phyloP scores from a whole-genome alignment of 2,888 invertebrate genomes.

The Caradrina kadenii region DNA sequence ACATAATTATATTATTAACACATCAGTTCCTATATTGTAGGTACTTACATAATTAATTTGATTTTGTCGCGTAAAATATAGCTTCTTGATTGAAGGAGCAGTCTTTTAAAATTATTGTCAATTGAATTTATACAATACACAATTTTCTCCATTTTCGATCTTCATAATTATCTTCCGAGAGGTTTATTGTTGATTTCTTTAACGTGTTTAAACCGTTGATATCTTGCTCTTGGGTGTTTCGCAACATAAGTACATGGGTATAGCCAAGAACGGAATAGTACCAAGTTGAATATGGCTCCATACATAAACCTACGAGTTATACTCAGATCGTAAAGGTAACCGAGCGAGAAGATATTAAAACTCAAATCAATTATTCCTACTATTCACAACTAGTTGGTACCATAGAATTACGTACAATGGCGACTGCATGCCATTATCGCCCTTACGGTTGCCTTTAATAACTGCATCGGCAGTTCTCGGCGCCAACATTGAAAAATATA shows the following conservation, averaged over 20 bases:
- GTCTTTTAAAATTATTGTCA: background rate
- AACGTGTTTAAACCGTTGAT: background rate
- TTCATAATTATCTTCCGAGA: background rate
- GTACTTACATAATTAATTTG: slow-evolving; percentile 6
- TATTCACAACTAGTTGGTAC: slow-evolving; percentile 4
- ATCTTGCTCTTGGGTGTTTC: background rate
- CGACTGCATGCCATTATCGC: slow-evolving; percentile 11
- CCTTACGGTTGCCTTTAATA: slow-evolving; percentile 10
- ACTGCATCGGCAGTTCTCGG: background rate
- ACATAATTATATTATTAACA: slow-evolving; percentile 19
- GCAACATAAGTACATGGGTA: background rate
- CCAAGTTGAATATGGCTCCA: slow-evolving; percentile 19
- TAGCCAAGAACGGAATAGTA: slow-evolving; percentile 26
- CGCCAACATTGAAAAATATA: slow-evolving; percentile 5
- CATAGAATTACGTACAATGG: background rate
- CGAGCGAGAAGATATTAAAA: slow-evolving; percentile 55
- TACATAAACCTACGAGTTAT: slow-evolving; percentile 40
- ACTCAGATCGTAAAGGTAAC: slow-evolving; percentile 52
- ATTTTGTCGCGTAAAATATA: background rate
- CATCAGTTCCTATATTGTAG: background rate
- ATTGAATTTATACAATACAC: background rate
- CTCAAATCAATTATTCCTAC: slow-evolving; percentile 45
- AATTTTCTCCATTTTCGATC: background rate
- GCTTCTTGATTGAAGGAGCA: background rate
- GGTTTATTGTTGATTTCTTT: background rate